Evolutionary conservation across 2,113 vertebrate genomes (phyloP).

Genomic region (Elaphurus davidianus): DNA sequence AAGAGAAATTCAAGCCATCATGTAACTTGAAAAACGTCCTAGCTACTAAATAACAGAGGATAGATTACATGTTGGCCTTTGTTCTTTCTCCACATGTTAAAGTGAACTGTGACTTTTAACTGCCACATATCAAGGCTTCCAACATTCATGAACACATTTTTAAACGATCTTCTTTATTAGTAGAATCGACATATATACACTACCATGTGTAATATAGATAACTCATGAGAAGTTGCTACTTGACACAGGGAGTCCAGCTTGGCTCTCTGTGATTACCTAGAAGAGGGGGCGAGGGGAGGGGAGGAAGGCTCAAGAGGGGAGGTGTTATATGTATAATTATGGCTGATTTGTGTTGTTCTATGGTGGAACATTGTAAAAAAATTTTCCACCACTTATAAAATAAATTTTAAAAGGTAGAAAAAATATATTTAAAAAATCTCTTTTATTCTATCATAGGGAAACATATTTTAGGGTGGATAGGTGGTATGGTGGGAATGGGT

Average conservation of each 20-base stretch:
- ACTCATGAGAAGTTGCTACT: not conserved
- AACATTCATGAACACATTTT: not conserved
- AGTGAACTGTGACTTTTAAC: not conserved
- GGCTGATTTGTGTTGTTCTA: too few species aligned
- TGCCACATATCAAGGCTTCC: not conserved
- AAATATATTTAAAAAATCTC: not conserved
- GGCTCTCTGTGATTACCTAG: not conserved
- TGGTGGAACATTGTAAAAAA: not conserved
- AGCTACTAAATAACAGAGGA: not conserved
- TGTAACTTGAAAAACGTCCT: not conserved
- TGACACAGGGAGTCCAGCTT: not conserved
- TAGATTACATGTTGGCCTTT: rapidly evolving
- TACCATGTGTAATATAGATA: not conserved
- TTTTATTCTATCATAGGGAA: not conserved
- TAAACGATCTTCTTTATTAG: not conserved
- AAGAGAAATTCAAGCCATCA: not conserved
- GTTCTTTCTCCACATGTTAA: not conserved
- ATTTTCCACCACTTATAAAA: not conserved
- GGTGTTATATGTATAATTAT: not conserved
- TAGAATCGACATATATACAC: not conserved
- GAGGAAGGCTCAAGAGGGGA: not conserved
- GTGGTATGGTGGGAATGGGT: not conserved
- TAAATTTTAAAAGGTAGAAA: not conserved
- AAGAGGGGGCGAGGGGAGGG: not conserved
- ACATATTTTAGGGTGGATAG: not conserved